Base-by-base conservation (phyloP, 2,888 invertebrate genomes). In the Prosopocoilus inquinatus region DNA sequence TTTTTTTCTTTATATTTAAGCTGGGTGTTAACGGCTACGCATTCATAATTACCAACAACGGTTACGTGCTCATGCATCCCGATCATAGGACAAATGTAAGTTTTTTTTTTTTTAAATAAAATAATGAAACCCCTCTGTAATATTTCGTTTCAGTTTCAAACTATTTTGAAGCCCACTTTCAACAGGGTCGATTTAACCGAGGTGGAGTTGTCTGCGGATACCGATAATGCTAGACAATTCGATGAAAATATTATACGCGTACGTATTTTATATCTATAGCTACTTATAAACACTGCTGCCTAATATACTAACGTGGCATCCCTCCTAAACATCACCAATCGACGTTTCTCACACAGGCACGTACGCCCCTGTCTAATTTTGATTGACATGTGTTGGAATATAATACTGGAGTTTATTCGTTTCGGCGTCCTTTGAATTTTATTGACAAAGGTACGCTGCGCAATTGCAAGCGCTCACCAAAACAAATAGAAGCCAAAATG, bases 131-230 rank as follows among this genome's bases (percentile, higher is more conserved):
- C 8, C 3, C 13, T 11, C 9, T 38, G 33, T 12, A 20, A 13
- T 34, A n/a, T 28, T 12, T 35, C 32, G 7, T 58, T 57, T 56
- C 54, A 90, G 89, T 90, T 88, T 13, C 57, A 90, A 78, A 88
- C 89, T 74, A 91, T 94, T 61, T 77, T 94, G 57, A 97, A 97
- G 75, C 96, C 96, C 8, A 94, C 95, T 65, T 98, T 96, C 79
- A 96, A 96, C 76, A 91, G 94, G 71, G 94, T 98, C 7, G 98
- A 98, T 75, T 86, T 99, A 81, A 85, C 91, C 44, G 97, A 98
- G 80, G 91, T 97, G 36, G 97, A 98, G 79, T 80, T 96, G 15
- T 83, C 91, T 67, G 71, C 73, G 55, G 87, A 88, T 66, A 87
- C 87, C 64, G 79, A 83, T 62, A 83, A 83, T 59, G 86, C 92